These are phyloP conservation scores for Bacillus rossius DNA, from an alignment of 1,140 invertebrate genomes.

Conservation along the genomic window DNA sequence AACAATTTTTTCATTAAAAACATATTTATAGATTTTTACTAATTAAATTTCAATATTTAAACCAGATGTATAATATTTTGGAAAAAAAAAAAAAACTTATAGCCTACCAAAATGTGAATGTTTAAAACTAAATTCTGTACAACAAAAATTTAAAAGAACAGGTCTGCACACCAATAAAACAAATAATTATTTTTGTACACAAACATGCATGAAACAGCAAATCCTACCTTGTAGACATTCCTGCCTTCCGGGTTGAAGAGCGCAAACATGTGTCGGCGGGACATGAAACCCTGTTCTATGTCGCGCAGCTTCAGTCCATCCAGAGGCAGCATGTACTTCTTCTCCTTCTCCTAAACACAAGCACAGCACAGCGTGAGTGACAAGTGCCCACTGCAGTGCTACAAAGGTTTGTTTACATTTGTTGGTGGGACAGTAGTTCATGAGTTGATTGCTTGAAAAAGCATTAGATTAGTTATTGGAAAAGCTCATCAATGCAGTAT, in stretches of 20 bases:
- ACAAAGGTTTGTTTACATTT: no score
- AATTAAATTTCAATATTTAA: not conserved
- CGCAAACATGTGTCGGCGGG: slow-evolving; percentile 93
- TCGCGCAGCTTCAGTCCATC: slow-evolving; percentile 96
- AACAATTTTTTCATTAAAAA: not conserved
- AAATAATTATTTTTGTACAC: no score
- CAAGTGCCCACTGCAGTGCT: no score
- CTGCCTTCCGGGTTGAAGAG: slow-evolving; percentile 96
- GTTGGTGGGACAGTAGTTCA: no score
- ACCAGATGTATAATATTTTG: no score
- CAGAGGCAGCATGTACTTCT: slow-evolving; percentile 98
- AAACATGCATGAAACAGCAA: no score
- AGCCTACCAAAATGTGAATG: not conserved
- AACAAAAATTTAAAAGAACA: not conserved
- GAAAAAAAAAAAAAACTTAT: not conserved
- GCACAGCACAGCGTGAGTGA: slow-evolving; percentile 2
- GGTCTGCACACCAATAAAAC: no score
- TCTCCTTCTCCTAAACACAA: slow-evolving; percentile 82
- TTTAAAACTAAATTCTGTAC: not conserved
- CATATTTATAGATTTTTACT: not conserved
- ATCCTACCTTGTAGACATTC: slow-evolving; percentile 89
- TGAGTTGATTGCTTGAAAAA: no score
- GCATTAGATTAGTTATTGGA: no score
- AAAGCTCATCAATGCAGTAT: no score
- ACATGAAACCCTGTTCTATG: slow-evolving; percentile 98